Evolutionary conservation across 2,797 vertebrate genomes (phyloP).

Genomic region (Lithobates sylvaticus): DNA sequence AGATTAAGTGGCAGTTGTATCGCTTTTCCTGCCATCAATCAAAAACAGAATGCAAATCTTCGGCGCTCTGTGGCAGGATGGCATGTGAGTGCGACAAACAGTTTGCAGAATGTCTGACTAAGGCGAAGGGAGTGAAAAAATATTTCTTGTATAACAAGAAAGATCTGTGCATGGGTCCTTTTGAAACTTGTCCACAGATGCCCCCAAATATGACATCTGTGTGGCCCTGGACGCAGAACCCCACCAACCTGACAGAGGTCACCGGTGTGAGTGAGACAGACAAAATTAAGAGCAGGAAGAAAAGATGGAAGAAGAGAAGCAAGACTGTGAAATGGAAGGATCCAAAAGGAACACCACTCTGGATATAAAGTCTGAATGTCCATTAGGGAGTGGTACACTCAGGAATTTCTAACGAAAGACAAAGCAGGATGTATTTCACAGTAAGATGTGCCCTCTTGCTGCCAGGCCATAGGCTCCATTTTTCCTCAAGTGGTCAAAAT

Average conservation of each 20-base stretch:
- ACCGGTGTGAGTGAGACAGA: neutral
- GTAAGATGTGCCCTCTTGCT: too few species aligned
- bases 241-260: neutral
- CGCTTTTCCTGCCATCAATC: conserved; percentile 36
- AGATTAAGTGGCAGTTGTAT: conserved; percentile 64
- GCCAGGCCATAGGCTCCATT: too few species aligned
- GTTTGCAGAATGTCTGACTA: conserved; percentile 63
- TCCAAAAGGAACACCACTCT: neutral
- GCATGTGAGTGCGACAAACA: conserved; percentile 65
- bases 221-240: neutral
- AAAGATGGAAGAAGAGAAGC: conserved; percentile 5
- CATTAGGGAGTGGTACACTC: neutral
- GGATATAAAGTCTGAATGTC: neutral
- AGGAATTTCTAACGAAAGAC: too few species aligned
- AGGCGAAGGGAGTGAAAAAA: conserved; percentile 38
- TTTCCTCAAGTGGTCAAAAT: too few species aligned
- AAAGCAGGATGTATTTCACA: too few species aligned
- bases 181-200: conserved; percentile 42
- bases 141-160: conserved; percentile 62
- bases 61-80: conserved; percentile 54
- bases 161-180: conserved; percentile 45
- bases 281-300: neutral
- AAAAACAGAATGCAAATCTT: conserved; percentile 41
- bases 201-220: conserved; percentile 40
- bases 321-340: neutral